Evolutionary conservation across 2,113 vertebrate species (phyloP), one percentile per base, ranked within the genome.

Genomic region (Motacilla alba): DNA sequence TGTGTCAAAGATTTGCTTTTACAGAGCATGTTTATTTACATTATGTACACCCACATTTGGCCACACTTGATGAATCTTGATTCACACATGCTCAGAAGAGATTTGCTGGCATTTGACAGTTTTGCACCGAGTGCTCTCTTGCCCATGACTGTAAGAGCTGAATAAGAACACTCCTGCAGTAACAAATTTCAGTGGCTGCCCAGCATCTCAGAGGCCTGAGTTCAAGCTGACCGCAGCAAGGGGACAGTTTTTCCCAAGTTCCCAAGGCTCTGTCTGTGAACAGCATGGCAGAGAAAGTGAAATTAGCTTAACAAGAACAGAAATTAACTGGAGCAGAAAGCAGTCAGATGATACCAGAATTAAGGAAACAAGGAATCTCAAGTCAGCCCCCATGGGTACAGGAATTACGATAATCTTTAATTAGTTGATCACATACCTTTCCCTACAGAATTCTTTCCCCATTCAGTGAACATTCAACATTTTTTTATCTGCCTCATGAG

Each of bases 1-100:
- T 27, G 13, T 73, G 49, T 75, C 87, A 91, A 87, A 92, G 56
- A 81, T 64, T 67, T 94, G 81, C 62, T 91, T 93, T 94, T 58
- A 87, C 79, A 93, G 81, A 93, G 81, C 30, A 47, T 1, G 4
- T 84, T 93, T 95, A 91, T 95, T 95, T 91, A 89, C 62, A 73
- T 73, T 44, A 89, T 43, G 41, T 68, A 82, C 44, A 80, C 41
- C 59, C 63, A 87, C 33, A 63, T 75, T 87, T 72, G 83, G 77
- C 60, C 64, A 72, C 60, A 68, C 67, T 90, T 79, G 80, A 92
- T 39, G 58, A 89, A 86, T 90, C 68, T 49, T 20, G 66, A 89
- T 68, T 90, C 89, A 88, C 73, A 69, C 86, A 80, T 52, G 73
- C 39, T 77, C 68, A 41, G 60, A 74, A 77, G 19, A 88, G n/a